These are phyloP conservation scores for Falco berigora DNA, from an alignment of 2,797 vertebrate species.

Conservation along the genomic window DNA sequence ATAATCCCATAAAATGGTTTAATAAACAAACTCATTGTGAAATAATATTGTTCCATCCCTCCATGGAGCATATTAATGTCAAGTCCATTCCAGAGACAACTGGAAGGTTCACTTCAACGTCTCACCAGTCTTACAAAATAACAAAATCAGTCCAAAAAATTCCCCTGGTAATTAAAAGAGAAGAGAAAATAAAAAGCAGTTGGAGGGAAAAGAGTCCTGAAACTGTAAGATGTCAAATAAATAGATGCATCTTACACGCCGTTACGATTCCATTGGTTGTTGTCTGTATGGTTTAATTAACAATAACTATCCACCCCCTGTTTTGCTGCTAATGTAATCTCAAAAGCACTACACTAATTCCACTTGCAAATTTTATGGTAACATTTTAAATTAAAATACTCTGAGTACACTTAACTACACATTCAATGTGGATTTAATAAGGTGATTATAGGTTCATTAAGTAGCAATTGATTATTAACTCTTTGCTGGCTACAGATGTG, in stretches of 20 bases:
- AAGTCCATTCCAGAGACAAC: neutral
- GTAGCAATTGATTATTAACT: constrained; percentile 29
- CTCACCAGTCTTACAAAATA: neutral
- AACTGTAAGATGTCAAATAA: neutral
- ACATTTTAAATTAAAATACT: constrained; percentile 32
- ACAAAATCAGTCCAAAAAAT: neutral
- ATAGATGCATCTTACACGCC: neutral
- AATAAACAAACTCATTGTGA: constrained; percentile 40
- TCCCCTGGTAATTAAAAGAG: neutral
- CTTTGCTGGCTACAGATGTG: neutral
- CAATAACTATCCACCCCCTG: neutral
- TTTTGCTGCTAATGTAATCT: constrained; percentile 31
- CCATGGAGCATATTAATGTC: neutral
- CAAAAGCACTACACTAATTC: constrained; percentile 11
- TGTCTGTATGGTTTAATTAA: constrained; percentile 2
- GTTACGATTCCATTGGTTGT: neutral
- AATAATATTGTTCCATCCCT: neutral
- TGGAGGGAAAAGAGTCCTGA: neutral
- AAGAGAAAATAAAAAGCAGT: neutral
- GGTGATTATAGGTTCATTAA: constrained; percentile 5
- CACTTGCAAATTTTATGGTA: constrained; percentile 42
- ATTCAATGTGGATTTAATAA: constrained; percentile 3
- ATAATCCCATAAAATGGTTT: neutral
- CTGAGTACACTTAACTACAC: constrained; percentile 5
- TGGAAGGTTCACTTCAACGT: neutral